phyloP scores from a whole-genome alignment of 2,797 vertebrate genomes.

The Phoxinus dragarum region DNA sequence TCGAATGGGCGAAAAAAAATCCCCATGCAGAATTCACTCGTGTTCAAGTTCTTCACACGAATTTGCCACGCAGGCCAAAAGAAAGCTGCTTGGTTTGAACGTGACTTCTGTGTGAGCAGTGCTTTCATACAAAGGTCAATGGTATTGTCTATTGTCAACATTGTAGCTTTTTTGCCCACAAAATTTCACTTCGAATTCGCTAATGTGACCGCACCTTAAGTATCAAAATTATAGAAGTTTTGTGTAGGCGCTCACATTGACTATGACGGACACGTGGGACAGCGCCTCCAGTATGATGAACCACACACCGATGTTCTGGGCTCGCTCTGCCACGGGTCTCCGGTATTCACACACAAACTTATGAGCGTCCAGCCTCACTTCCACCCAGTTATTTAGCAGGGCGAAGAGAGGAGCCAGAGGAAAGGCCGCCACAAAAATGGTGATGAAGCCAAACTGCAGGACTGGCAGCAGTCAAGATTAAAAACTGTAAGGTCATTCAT shows the following conservation, averaged over 20 bases:
- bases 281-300: slow-evolving; percentile 81
- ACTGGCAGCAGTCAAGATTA: slow-evolving; percentile 63
- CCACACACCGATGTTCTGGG: slow-evolving; percentile 83
- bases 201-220: background rate
- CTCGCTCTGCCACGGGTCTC: slow-evolving; percentile 77
- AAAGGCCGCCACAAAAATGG: slow-evolving; percentile 83
- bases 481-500: slow-evolving; percentile 4
- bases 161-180: background rate
- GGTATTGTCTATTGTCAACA: too few species aligned
- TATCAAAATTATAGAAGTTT: background rate
- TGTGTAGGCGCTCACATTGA: slow-evolving; percentile 74
- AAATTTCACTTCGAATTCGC: background rate
- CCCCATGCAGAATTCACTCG: background rate
- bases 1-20: background rate
- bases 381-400: slow-evolving; percentile 83
- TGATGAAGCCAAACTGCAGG: slow-evolving; percentile 86
- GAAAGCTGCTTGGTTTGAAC: background rate
- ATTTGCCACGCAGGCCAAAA: background rate
- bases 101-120: background rate
- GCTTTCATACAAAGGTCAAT: background rate
- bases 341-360: slow-evolving; percentile 83
- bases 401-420: slow-evolving; percentile 82
- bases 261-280: slow-evolving; percentile 79
- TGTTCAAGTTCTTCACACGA: background rate
- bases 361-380: slow-evolving; percentile 81